Evolutionary conservation across 1,140 invertebrate species (phyloP).

Genomic region (Epicauta chinensis): DNA sequence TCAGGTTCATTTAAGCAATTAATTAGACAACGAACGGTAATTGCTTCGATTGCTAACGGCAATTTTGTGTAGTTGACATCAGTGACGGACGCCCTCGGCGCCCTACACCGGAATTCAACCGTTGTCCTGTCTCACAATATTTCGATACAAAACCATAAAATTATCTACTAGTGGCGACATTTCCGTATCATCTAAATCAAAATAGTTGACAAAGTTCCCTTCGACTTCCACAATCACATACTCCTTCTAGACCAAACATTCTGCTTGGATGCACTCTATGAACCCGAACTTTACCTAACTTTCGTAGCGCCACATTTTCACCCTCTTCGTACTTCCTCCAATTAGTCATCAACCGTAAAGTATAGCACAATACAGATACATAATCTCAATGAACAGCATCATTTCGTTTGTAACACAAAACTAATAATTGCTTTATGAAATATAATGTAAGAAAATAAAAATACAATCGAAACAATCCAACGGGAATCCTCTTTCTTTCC

Average conservation of each 20-base stretch:
- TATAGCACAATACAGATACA: not conserved
- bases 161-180: constrained; percentile 19
- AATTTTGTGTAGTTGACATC: constrained; percentile 26
- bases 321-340: constrained; percentile 12
- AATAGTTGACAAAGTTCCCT: constrained; percentile 14
- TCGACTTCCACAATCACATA: constrained; percentile 6
- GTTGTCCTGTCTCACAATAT: constrained; percentile 4
- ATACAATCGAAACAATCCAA: not conserved
- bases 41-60: constrained; percentile 26
- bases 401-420: too few relatives aligned
- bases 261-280: constrained; percentile 18
- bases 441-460: too few relatives aligned
- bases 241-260: constrained; percentile 20
- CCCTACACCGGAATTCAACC: constrained; percentile 16
- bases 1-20: constrained; percentile 34
- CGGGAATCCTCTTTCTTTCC: not conserved
- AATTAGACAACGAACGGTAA: constrained; percentile 32
- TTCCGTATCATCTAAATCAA: constrained; percentile 24
- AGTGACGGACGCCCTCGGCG: constrained; percentile 16
- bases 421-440: too few relatives aligned
- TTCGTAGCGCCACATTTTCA: constrained; percentile 16
- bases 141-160: constrained; percentile 23
- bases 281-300: constrained; percentile 22
- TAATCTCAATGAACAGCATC: too few relatives aligned
- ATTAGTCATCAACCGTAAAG: constrained; percentile 16